These are phyloP conservation scores for Plemyria rubiginata DNA, from an alignment of 2,888 invertebrate genomes.

Conservation along the genomic window DNA sequence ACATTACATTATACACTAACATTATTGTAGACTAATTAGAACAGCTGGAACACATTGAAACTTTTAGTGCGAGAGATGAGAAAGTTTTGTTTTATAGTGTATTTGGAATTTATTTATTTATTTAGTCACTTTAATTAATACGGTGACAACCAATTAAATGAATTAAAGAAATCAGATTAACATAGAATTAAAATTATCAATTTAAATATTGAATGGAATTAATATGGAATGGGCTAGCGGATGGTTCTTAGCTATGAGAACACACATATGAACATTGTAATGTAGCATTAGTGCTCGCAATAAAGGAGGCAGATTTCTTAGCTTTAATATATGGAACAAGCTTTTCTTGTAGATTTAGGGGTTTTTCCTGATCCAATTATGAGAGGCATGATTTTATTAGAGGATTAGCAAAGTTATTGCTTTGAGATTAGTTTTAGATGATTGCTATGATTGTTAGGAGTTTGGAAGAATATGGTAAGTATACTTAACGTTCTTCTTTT, in stretches of 20 bases:
- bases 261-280: slow-evolving; percentile 31
- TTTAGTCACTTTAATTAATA: too few relatives aligned
- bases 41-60: slow-evolving; percentile 3
- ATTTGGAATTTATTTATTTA: slow-evolving; percentile 2
- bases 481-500: too few relatives aligned
- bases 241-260: slow-evolving; percentile 4
- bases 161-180: too few relatives aligned
- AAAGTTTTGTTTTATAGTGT: neutral
- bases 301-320: slow-evolving; percentile 35
- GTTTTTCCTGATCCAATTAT: slow-evolving; percentile 35
- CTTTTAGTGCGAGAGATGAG: neutral
- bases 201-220: too few relatives aligned
- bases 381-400: slow-evolving; percentile 38
- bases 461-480: neutral
- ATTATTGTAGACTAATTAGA: slow-evolving; percentile 8
- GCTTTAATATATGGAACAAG: slow-evolving; percentile 40
- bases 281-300: slow-evolving; percentile 41
- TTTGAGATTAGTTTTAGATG: slow-evolving; percentile 29
- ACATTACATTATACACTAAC: slow-evolving; percentile 24
- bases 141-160: too few relatives aligned
- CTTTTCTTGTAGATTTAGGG: slow-evolving; percentile 39
- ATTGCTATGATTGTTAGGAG: slow-evolving; percentile 17
- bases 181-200: too few relatives aligned
- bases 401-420: slow-evolving; percentile 34
- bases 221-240: too few relatives aligned